A percentile compares a stretch with the other conserved stretches of the same genome.
Conservation (phyloP, 2,797 vertebrate genomes). For the Acridotheres tristis region DNA sequence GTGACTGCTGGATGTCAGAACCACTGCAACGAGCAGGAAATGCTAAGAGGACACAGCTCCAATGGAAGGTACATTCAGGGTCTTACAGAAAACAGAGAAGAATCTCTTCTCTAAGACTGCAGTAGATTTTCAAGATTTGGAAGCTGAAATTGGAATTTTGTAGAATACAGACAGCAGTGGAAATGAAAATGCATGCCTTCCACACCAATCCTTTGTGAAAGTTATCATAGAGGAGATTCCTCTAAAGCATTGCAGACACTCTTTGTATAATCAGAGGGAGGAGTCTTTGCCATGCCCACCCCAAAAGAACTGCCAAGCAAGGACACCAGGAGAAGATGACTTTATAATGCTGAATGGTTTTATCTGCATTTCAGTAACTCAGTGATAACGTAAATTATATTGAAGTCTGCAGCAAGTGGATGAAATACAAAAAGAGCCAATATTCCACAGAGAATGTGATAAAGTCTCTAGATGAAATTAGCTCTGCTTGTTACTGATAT, state of each 20-base stretch:
- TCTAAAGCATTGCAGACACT: neutral
- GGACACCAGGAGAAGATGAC: neutral
- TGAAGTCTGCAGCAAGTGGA: neutral
- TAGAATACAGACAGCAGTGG: neutral
- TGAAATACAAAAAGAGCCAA: neutral
- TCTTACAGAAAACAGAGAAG: neutral
- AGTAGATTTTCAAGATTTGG: neutral
- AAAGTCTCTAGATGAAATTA: neutral
- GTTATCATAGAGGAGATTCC: neutral
- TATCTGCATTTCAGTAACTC: neutral
- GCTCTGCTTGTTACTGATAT: neutral
- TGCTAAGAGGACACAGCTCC: neutral
- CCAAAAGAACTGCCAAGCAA: neutral
- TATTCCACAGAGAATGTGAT: neutral
- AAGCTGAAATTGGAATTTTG: neutral
- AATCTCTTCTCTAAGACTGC: neutral
- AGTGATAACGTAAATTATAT: neutral
- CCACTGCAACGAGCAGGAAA: neutral
- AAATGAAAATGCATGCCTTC: neutral
- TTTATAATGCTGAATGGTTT: neutral
- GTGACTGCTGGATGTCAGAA: neutral
- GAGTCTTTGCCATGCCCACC: neutral
- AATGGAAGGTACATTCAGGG: neutral
- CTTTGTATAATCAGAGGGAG: neutral
- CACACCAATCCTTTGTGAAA: neutral